Percentiles rank a stretch among this genome's conserved stretches.
phyloP scores from a whole-genome alignment of 2,888 invertebrate genomes.

The Xanthia icteritia region DNA sequence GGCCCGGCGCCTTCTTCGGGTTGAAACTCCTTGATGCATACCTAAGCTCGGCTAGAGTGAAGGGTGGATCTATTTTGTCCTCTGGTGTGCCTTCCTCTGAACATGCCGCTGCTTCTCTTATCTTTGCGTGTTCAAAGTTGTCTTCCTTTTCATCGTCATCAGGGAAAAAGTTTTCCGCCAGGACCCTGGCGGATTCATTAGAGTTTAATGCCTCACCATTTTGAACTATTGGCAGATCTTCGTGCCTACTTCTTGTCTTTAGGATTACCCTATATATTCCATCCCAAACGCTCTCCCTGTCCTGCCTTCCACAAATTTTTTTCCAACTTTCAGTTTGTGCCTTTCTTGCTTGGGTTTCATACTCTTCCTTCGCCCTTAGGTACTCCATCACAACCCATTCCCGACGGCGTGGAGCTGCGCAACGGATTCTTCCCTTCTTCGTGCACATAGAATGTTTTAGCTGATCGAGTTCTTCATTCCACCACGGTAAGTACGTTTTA shows the following conservation, averaged over 20 bases:
- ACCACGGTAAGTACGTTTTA: not conserved
- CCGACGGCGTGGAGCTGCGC: not conserved
- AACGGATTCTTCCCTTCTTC: not conserved
- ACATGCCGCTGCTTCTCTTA: not conserved
- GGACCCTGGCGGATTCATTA: not conserved
- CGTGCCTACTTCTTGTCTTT: not conserved
- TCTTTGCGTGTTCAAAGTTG: not conserved
- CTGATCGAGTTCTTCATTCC: not conserved
- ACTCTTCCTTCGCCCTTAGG: not conserved
- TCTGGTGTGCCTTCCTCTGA: not conserved
- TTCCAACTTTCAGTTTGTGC: too few species aligned
- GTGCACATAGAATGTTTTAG: not conserved
- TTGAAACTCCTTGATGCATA: not conserved
- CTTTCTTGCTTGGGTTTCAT: not conserved
- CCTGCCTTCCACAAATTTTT: too few species aligned
- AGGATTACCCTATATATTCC: too few species aligned
- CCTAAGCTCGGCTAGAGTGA: not conserved
- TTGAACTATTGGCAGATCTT: not conserved
- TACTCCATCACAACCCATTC: constrained; percentile 4
- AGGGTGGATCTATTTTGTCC: not conserved
- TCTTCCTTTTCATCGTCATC: not conserved
- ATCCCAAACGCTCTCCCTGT: too few species aligned
- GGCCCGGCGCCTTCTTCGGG: not conserved
- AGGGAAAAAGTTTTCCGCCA: not conserved
- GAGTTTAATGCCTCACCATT: not conserved